Conservation (phyloP, 2,797 vertebrate species). For the Microhierax caerulescens region DNA sequence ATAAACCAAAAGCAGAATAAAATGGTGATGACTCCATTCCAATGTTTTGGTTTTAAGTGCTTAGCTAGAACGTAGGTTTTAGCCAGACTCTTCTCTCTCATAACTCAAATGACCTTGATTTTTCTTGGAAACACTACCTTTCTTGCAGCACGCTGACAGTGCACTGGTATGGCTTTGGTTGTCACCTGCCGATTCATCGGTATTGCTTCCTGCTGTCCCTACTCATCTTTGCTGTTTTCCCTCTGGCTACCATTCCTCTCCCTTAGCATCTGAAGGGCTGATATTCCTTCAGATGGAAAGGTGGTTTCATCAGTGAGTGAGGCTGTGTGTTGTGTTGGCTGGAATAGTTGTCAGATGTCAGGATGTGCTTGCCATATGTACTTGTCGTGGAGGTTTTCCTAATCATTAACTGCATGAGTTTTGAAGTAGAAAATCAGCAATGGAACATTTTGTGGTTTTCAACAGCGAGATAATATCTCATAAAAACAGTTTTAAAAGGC, state of each 20-base stretch:
- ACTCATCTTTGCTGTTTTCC: not conserved
- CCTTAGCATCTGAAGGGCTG: not conserved
- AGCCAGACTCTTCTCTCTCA: not conserved
- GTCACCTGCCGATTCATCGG: not conserved
- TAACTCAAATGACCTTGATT: not conserved
- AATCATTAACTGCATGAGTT: not conserved
- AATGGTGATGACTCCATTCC: not conserved
- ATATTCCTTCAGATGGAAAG: not conserved
- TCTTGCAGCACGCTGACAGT: not conserved
- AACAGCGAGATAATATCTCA: not conserved
- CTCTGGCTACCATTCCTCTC: not conserved
- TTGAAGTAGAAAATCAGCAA: not conserved
- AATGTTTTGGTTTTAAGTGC: not conserved
- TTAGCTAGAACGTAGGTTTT: not conserved
- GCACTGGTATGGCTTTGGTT: not conserved
- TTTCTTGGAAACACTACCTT: not conserved
- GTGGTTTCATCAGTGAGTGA: accelerated
- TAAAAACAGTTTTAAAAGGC: not conserved
- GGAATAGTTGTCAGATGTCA: not conserved
- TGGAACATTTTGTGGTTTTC: not conserved
- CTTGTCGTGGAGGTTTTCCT: not conserved
- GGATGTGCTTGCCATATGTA: not conserved
- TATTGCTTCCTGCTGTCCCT: not conserved
- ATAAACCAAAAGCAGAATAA: not conserved
- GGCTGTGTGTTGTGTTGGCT: not conserved